Base-by-base conservation (phyloP, 2,797 vertebrate genomes). In the Syncerus caffer region DNA sequence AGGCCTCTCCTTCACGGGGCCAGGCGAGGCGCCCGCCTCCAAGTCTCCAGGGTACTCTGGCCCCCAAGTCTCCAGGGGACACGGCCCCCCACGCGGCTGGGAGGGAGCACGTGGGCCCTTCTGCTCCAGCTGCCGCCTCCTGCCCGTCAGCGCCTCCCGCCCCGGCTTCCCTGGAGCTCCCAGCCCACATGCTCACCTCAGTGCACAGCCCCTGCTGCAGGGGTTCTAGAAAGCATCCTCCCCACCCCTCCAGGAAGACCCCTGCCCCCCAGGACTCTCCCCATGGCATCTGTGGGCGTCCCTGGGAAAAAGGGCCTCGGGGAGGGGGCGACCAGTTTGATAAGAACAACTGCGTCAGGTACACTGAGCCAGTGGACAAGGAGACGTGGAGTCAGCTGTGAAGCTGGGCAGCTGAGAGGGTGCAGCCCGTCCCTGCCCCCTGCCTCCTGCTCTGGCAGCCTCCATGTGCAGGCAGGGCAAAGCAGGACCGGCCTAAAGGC, bases 181-280 rank as follows among this genome's bases (percentile, higher is more conserved):
- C 27, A 42, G 67, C 51, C 34, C 29, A 8, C 58, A 53, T 16
- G 29, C 71, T 85, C n/a, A 45, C 85, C 86, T 58, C 47, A 29
- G 91, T 58, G 13, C 47, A 14, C 27, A 53, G 13, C 23, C 55
- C 29, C n/a, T 2, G 1, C 27, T 47, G 16, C 29, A 31, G 34
- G 60, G 11, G 58, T 90, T 95, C 82, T 53, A 51, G 78, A 90
- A 89, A 82, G 47, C 7, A 27, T 42, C 71, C 71, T 74, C 62
- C 17, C 7, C 47, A 34, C 6, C 7, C 9, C 55, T 23, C n/a
- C 9, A 4, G 50, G 3, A 23, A 90, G 91, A 64, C 57, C 64
- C 29, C 19, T 55, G 76, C 23, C 11, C 45, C 57, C 47, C 15
- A 19, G 50, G 17, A 34, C 58, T 10, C 31, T 21, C 25, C 74